Percentiles rank a stretch among this genome's conserved stretches.
phyloP scores from a whole-genome alignment of 2,797 vertebrate genomes.

The Heliangelus exortis region DNA sequence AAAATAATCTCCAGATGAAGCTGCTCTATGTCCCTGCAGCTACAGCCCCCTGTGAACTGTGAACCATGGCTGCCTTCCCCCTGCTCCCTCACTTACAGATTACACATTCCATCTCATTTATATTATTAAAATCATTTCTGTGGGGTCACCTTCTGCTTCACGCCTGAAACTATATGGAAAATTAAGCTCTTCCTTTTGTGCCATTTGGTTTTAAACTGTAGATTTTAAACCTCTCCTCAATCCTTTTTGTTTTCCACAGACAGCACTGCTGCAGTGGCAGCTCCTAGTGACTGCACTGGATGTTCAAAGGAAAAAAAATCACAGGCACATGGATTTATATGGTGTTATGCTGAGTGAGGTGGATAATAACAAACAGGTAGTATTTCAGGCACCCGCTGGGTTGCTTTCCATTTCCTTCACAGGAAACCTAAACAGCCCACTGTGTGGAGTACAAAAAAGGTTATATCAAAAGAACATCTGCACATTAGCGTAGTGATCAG shows the following conservation, averaged over 20 bases:
- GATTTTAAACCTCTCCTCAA: neutral
- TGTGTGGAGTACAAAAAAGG: neutral
- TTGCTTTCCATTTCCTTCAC: conserved; percentile 29
- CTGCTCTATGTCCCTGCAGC: neutral
- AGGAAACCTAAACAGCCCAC: neutral
- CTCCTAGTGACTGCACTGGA: neutral
- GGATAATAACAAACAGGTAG: neutral
- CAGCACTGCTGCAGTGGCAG: neutral
- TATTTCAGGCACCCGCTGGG: neutral
- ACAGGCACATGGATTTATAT: neutral
- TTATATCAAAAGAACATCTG: neutral
- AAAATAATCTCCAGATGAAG: neutral
- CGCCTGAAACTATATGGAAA: neutral
- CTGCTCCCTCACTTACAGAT: neutral
- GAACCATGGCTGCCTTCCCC: neutral
- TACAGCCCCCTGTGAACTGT: neutral
- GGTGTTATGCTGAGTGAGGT: neutral
- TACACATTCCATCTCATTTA: conserved; percentile 4
- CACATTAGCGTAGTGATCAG: neutral
- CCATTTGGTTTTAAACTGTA: neutral
- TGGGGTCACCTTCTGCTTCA: conserved; percentile 5
- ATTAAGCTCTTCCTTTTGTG: neutral
- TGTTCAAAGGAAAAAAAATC: neutral
- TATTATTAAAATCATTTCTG: neutral
- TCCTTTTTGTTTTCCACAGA: conserved; percentile 1